Percentiles rank a stretch among this genome's conserved stretches.
phyloP scores from a whole-genome alignment of 2,797 vertebrate genomes.

The Philypnodon macrostomus region DNA sequence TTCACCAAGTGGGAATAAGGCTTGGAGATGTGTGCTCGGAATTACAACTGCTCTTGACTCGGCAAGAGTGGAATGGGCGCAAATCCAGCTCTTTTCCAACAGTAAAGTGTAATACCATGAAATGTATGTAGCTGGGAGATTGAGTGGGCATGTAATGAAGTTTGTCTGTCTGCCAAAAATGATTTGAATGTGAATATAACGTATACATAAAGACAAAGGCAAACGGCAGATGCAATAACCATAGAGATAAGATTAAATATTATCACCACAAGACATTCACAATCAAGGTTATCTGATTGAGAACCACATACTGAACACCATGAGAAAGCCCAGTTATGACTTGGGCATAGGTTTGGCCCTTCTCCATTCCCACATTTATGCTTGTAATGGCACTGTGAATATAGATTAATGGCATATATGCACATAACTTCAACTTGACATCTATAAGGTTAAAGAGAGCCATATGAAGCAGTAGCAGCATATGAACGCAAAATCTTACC shows the following conservation, averaged over 20 bases:
- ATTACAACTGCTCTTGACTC: conserved; percentile 71
- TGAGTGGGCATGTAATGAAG: conserved; percentile 35
- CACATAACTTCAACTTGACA: no score
- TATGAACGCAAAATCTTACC: no score
- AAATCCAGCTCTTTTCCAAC: conserved; percentile 61
- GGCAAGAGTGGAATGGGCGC: conserved; percentile 53
- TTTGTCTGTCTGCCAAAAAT: conserved; percentile 38
- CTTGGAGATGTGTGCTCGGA: conserved; percentile 62
- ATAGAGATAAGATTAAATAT: conserved; percentile 23
- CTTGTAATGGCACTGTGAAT: no score
- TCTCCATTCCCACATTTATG: no score
- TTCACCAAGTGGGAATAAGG: conserved; percentile 45
- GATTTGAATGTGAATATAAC: conserved; percentile 36
- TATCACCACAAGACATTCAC: conserved; percentile 51
- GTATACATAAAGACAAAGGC: conserved; percentile 38
- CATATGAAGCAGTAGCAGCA: no score
- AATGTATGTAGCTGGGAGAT: conserved; percentile 35
- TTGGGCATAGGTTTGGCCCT: no score
- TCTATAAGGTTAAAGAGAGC: no score
- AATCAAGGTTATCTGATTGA: no score
- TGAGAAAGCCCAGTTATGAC: no score
- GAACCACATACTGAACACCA: no score
- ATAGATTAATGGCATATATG: no score
- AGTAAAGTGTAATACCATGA: conserved; percentile 42
- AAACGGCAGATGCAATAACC: conserved; percentile 43